Evolutionary conservation across 2,113 vertebrate genomes (phyloP).

Genomic region (Forbesichthys papilliferus): DNA sequence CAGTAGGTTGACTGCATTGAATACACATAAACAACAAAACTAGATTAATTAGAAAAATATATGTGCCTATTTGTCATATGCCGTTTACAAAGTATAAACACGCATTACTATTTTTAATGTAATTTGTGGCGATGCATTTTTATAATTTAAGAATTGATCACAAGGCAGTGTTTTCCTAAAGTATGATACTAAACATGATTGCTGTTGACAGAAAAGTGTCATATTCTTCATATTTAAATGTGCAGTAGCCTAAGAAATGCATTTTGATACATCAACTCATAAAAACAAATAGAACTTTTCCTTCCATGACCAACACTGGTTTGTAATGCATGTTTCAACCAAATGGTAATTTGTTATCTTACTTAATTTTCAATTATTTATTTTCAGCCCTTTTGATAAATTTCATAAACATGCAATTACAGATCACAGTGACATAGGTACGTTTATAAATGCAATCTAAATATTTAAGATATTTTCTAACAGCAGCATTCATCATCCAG

Average conservation of each 20-base stretch:
- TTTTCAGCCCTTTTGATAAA: background rate
- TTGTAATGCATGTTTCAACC: too few relatives aligned
- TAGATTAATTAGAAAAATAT: constrained; percentile 3
- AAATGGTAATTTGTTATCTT: too few relatives aligned
- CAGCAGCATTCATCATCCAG: background rate
- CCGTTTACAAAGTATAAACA: constrained; percentile 19
- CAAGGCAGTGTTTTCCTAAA: constrained; percentile 42
- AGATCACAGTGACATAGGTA: constrained; percentile 2
- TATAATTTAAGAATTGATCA: constrained; percentile 38
- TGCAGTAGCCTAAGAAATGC: too few relatives aligned
- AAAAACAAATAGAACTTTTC: too few relatives aligned
- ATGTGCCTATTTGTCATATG: background rate
- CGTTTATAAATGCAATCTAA: background rate
- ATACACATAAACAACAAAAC: background rate
- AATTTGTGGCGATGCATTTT: constrained; percentile 32
- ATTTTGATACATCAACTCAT: too few relatives aligned
- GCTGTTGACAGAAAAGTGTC: background rate
- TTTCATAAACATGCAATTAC: constrained; percentile 11
- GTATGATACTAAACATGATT: constrained; percentile 29
- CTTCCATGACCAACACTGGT: too few relatives aligned
- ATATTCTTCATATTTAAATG: constrained; percentile 10
- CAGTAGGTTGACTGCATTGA: too few relatives aligned
- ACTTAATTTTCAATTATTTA: too few relatives aligned
- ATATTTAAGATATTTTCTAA: too few relatives aligned
- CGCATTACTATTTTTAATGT: constrained; percentile 23